Base-by-base conservation (phyloP, 2,113 vertebrate species). In the Coturnix japonica region DNA sequence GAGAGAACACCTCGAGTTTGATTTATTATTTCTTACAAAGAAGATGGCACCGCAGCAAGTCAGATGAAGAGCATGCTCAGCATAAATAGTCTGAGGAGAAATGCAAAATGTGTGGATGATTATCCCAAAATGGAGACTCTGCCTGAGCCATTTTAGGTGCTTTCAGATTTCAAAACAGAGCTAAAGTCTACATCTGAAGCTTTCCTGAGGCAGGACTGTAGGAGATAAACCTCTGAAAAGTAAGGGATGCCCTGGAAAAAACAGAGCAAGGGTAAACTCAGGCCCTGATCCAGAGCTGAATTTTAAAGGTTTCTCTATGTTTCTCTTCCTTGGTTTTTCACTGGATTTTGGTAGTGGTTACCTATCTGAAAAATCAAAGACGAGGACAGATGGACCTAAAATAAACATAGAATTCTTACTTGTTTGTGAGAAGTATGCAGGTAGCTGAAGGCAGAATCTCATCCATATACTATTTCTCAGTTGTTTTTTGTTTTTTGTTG, bases 361-460 rank as follows among this genome's bases (percentile, higher is more conserved):
- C 74, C 53, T 90, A 76, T 87, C 44, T 77, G 56, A 66, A 89
- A 94, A 95, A 87, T 89, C 65, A 85, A 88, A 94, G 72, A 91
- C 25, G 64, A 86, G 60, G 81, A 66, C 30, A 89, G 91, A 87
- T 57, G 88, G 89, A 89, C 79, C 81, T 70, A 87, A 90, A 94
- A 93, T 94, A 94, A 92, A 89, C 84, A 87, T 49, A 66, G 49
- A 91, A 41, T 12, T 81, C 88, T 87, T 35, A 49, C 81, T 78
- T 89, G 74, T 93, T 88, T 90, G 75, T 70, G 72, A 66, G 81
- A 82, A 91, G 72, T 57, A 82, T 82, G 86, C 75, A 89, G 69
- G 89, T 91, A 94, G 93, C 90, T 90, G 71, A 95, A 77, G 89
- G 91, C 85, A 94, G 85, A 91, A 92, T 87, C 84, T 81, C 46